Evolutionary conservation across 2,888 invertebrate genomes (phyloP), one percentile per base, ranked within the genome.

Genomic region (Andricus quercusramuli): DNA sequence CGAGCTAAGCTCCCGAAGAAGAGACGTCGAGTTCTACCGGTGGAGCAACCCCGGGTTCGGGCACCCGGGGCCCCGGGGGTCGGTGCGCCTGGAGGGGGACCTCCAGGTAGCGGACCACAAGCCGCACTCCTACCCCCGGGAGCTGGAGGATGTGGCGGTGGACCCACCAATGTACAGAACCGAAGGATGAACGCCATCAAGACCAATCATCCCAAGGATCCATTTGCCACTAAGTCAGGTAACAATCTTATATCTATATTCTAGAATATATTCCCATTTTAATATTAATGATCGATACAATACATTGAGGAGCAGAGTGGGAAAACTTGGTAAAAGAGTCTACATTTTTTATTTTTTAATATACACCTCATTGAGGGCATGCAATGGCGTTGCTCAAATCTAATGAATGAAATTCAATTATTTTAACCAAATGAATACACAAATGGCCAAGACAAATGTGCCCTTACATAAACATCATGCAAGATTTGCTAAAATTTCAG

Each of bases 1-100:
- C 95, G 99, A 90, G 99, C 99, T 83, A 99, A 99, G 94, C 95
- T 99, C 93, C 99, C 99, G 85, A 99, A 99, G 95, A 99, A 99
- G 94, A 94, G 99, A 87, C 95, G 99, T 94, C 95, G 99, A 92
- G 99, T 99, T 86, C 94, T 99, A 92, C 99, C 99, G 81, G 98
- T 99, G 83, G 99, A 99, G 93, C 98, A 98, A 87, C 96, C 97
- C 37, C 89, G 90, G 85, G 89, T 89, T 9, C 84, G 92, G 79
- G 91, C 88, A 62, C 93, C 94, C 62, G 93, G 94, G 84, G 94
- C 94, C 47, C 88, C 94, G 83, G 93, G 88, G 83, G 87, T 87
- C 86, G 87, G 93, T 86, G 90, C 93, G 86, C 85, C 88, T 78
- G 89, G 90, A 82, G 89, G 90, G 76, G 89, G 88, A 47, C 87